Conservation (phyloP, 92 coral and sea anemone genomes). For the Heteractis magnifica region DNA sequence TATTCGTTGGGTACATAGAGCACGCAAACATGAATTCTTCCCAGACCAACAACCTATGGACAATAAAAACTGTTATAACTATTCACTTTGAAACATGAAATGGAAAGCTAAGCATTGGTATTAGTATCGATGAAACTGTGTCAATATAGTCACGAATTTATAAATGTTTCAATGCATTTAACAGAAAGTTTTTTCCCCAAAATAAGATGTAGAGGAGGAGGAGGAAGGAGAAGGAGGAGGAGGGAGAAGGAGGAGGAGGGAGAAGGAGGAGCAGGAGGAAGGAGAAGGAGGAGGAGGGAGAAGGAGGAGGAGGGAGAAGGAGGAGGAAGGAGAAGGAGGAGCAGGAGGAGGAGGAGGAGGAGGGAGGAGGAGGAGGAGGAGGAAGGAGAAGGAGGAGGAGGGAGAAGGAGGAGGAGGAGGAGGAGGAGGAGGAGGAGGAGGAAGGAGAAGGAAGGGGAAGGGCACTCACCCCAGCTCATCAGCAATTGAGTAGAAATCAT, state of each 20-base stretch:
- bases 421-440: background rate
- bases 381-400: background rate
- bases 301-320: background rate
- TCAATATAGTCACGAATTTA: background rate
- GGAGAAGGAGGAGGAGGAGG: background rate
- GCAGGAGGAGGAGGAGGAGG: background rate
- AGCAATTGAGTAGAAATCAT: conserved; percentile 85
- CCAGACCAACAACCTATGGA: conserved; percentile 83
- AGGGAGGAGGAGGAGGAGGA: background rate
- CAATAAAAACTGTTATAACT: background rate
- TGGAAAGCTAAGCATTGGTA: no score
- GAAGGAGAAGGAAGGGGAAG: background rate
- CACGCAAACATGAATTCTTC: conserved; percentile 99
- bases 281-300: background rate
- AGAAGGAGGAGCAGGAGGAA: background rate
- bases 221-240: background rate
- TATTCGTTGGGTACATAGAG: conserved; percentile 85
- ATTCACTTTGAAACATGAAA: no score
- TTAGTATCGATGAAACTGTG: background rate
- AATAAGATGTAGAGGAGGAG: background rate
- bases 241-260: background rate
- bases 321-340: background rate
- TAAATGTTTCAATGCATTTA: no score
- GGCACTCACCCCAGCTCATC: conserved; percentile 83
- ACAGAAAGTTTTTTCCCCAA: no score